A percentile compares a stretch with the other conserved stretches of the same genome.
Evolutionary conservation across 92 coral and sea anemone species (phyloP).

Genomic region (Palythoa grandiflora): DNA sequence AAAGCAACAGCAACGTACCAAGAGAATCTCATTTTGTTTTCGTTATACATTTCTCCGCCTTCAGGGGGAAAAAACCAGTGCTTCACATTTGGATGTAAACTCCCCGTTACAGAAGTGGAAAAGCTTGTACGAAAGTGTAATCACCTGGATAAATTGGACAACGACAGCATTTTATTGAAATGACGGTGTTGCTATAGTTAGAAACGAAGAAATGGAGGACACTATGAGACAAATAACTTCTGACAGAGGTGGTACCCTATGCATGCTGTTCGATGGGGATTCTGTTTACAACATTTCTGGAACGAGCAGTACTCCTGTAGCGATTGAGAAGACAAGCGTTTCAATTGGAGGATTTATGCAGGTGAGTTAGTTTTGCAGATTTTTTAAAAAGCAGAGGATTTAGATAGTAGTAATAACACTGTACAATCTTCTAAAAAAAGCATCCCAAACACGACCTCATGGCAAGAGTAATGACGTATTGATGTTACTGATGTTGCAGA

Average conservation of each 20-base stretch:
- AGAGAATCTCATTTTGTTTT: constrained; percentile 51
- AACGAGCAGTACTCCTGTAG: constrained; percentile 9
- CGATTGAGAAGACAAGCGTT: constrained; percentile 66
- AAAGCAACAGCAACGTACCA: constrained; percentile 52
- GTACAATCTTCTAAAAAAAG: too few species aligned
- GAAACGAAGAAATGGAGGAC: constrained; percentile 50
- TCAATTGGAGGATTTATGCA: constrained; percentile 74
- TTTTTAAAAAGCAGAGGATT: too few species aligned
- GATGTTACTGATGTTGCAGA: too few species aligned
- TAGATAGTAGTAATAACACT: too few species aligned
- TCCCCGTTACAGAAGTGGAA: constrained; percentile 56
- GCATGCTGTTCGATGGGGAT: constrained; percentile 45
- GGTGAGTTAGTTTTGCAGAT: constrained; percentile 32
- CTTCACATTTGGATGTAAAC: constrained; percentile 61
- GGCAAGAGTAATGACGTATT: too few species aligned
- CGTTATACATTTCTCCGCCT: constrained; percentile 57
- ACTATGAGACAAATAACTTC: constrained; percentile 19
- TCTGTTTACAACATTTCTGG: constrained; percentile 11
- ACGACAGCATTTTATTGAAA: constrained; percentile 60
- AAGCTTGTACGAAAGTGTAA: constrained; percentile 9
- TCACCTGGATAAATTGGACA: constrained; percentile 53
- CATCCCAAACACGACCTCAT: too few species aligned
- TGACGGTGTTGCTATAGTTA: constrained; percentile 53
- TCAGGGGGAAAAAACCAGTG: constrained; percentile 56
- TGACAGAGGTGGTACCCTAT: constrained; percentile 46